Evolutionary conservation across 2,888 invertebrate genomes (phyloP).

Genomic region (Antheraea assamensis): DNA sequence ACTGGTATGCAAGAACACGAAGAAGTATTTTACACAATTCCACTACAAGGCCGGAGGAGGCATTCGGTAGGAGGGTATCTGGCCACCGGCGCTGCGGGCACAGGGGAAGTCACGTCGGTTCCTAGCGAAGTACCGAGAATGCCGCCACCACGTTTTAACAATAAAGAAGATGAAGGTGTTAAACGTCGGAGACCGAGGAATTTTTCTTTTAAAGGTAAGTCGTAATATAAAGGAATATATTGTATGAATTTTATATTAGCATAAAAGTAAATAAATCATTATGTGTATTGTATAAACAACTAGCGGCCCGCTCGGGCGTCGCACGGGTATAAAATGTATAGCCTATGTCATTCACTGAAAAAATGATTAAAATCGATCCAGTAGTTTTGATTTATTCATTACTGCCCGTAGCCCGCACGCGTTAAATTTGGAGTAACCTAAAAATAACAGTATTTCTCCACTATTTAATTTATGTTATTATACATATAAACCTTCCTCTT

Average conservation of each 20-base stretch:
- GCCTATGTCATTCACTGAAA: no score
- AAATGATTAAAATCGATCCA: no score
- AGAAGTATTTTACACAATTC: constrained; percentile 84
- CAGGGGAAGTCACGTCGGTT: constrained; percentile 72
- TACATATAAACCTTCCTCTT: no score
- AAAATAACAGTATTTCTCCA: no score
- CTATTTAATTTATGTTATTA: no score
- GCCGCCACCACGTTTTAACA: constrained; percentile 73
- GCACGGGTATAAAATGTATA: no score
- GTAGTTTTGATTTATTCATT: no score
- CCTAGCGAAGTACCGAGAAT: constrained; percentile 81
- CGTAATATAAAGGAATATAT: not conserved
- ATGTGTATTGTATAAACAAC: not conserved
- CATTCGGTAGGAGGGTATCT: constrained; percentile 87
- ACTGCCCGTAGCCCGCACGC: no score
- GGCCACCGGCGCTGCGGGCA: constrained; percentile 66
- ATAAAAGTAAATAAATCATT: not conserved
- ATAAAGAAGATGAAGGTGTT: constrained; percentile 64
- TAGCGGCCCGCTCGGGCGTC: no score
- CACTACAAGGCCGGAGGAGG: constrained; percentile 77
- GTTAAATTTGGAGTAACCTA: no score
- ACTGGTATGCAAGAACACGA: constrained; percentile 77
- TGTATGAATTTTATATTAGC: not conserved
- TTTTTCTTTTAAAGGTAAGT: constrained; percentile 72
- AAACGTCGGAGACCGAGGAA: constrained; percentile 69